A percentile compares a stretch with the other conserved stretches of the same genome.
phyloP scores from a whole-genome alignment of 2,113 vertebrate species.

The Astur gentilis region DNA sequence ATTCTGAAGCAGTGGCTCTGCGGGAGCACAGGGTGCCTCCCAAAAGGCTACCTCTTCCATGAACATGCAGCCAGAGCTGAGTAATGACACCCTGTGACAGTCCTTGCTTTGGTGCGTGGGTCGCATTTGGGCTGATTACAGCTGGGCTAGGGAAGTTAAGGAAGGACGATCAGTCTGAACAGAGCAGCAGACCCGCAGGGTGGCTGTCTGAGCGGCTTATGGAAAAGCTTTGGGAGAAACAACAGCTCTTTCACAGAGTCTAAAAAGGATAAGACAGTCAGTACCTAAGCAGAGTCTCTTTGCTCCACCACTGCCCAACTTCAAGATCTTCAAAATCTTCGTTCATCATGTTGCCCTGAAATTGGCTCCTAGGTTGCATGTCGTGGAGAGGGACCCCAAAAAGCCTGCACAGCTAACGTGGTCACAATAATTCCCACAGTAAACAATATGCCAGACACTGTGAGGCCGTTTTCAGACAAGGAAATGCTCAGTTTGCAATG shows the following conservation, averaged over 20 bases:
- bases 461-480: background rate
- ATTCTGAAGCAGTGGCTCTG: background rate
- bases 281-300: background rate
- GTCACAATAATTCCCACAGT: background rate
- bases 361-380: background rate
- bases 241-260: background rate
- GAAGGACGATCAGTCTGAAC: background rate
- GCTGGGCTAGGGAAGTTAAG: background rate
- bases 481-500: conserved; percentile 28
- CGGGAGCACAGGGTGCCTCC: background rate
- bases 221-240: background rate
- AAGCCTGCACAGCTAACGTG: fast-evolving
- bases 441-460: background rate
- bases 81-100: background rate
- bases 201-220: background rate
- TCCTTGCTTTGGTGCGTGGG: background rate
- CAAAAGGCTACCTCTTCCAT: background rate
- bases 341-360: background rate
- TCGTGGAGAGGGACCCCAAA: background rate
- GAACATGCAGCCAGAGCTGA: background rate
- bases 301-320: background rate
- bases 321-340: background rate
- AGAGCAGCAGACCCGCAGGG: background rate
- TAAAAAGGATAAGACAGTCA: background rate
- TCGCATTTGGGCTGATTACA: background rate